phyloP scores from a whole-genome alignment of 2,797 vertebrate species.

The Thunnus albacares region DNA sequence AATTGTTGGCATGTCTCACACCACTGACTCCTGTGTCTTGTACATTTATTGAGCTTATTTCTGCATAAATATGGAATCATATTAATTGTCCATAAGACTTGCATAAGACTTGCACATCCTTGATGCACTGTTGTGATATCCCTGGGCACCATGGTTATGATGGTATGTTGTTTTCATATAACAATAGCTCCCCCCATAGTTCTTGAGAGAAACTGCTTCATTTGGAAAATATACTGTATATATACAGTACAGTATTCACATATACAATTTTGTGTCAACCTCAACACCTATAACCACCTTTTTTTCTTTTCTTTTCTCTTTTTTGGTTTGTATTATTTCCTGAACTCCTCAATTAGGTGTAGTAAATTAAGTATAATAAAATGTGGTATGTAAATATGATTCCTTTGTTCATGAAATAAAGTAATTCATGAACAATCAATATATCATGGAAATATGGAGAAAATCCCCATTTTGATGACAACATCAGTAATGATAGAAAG shows the following conservation, averaged over 20 bases:
- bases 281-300: neutral
- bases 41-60: neutral
- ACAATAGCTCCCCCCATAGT: conserved; percentile 60
- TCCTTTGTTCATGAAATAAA: neutral
- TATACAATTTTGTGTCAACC: neutral
- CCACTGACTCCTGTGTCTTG: neutral
- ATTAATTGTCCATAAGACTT: neutral
- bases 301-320: neutral
- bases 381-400: neutral
- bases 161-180: conserved; percentile 24
- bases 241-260: neutral
- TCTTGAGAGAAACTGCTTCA: conserved; percentile 37
- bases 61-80: neutral
- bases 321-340: no score
- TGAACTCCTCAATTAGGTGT: no score
- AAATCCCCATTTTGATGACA: neutral
- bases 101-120: neutral
- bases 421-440: neutral
- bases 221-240: neutral
- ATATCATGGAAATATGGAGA: neutral
- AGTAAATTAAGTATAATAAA: neutral
- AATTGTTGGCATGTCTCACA: neutral
- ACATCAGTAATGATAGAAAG: no score
- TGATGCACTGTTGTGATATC: neutral
- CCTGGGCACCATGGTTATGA: neutral